These are phyloP conservation scores for Pharmacophagus antenor DNA, from an alignment of 2,888 invertebrate genomes.

Conservation along the genomic window DNA sequence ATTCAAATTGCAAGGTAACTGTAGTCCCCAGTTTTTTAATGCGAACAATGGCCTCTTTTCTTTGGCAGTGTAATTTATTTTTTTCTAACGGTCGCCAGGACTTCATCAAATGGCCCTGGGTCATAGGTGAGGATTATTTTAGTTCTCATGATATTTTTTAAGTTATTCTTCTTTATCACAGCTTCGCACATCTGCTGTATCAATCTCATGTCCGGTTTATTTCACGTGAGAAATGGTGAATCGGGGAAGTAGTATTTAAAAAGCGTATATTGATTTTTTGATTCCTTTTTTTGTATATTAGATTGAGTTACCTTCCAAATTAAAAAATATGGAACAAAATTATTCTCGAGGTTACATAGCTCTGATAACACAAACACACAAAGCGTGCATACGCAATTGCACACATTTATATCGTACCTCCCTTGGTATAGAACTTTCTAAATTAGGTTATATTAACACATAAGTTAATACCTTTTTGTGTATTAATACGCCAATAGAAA, in stretches of 20 bases:
- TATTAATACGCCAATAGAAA: no score
- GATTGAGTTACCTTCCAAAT: no score
- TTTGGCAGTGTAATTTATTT: conserved; percentile 63
- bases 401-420: no score
- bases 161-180: conserved; percentile 52
- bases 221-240: conserved; percentile 49
- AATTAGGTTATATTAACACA: no score
- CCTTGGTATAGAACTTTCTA: no score
- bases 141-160: conserved; percentile 71
- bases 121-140: conserved; percentile 72
- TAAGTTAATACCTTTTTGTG: no score
- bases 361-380: no score
- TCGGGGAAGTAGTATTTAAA: background rate
- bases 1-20: conserved; percentile 73
- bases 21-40: conserved; percentile 66
- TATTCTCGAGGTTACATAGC: no score
- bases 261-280: background rate
- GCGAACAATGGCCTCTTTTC: conserved; percentile 70
- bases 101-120: conserved; percentile 61
- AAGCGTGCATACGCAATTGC: no score
- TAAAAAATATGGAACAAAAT: no score
- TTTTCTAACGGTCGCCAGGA: conserved; percentile 67
- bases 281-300: background rate
- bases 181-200: conserved; percentile 63
- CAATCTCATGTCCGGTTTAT: conserved; percentile 36